Evolutionary conservation across 2,797 vertebrate genomes (phyloP).

Genomic region (Hirundo rustica): DNA sequence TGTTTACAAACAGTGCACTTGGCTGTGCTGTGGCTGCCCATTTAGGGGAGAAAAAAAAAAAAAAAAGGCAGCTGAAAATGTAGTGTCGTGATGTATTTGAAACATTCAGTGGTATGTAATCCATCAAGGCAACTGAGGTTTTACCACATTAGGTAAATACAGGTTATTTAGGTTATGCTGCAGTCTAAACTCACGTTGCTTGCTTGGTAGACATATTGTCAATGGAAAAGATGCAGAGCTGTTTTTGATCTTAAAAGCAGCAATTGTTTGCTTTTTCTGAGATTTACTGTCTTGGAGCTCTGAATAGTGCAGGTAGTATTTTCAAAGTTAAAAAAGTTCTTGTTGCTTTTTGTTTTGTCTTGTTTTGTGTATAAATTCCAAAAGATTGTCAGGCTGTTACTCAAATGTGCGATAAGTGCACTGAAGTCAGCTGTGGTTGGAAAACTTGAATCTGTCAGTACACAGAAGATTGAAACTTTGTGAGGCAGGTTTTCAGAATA

Average conservation of each 20-base stretch:
- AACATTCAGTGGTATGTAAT: not conserved
- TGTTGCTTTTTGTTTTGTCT: not conserved
- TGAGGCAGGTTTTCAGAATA: not conserved
- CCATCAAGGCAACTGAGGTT: not conserved
- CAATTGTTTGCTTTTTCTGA: not conserved
- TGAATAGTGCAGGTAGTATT: not conserved
- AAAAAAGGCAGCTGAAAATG: not conserved
- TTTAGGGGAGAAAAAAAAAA: not conserved
- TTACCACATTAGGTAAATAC: not conserved
- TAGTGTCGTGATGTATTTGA: not conserved
- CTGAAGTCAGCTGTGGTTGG: not conserved
- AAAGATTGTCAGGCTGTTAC: not conserved
- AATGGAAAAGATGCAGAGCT: not conserved
- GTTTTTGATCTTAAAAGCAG: not conserved
- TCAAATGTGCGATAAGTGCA: not conserved
- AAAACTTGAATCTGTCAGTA: not conserved
- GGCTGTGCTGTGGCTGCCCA: not conserved
- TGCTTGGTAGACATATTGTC: not conserved
- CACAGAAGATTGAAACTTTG: not conserved
- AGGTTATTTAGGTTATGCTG: not conserved
- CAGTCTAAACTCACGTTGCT: not conserved
- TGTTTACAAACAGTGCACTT: conserved; percentile 2
- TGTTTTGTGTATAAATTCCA: not conserved
- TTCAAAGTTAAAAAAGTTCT: not conserved
- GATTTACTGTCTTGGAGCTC: not conserved